Conservation (phyloP, 2,797 vertebrate species). For the Gymnothorax javanicus region DNA sequence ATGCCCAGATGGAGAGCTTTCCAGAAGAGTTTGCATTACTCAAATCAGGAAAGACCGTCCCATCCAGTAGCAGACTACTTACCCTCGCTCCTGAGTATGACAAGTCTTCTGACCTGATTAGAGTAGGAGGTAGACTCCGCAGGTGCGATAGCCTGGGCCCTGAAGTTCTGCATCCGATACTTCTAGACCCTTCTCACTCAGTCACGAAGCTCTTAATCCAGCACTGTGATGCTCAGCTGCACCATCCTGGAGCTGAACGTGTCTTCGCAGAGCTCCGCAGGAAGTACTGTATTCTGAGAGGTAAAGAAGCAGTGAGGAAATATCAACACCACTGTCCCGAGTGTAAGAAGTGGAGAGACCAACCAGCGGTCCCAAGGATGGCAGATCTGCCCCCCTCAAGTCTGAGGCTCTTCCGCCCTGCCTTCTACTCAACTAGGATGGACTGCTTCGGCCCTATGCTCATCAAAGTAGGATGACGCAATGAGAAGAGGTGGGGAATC, state of each 20-base stretch:
- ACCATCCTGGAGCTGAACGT: constrained; percentile 25
- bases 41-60: neutral
- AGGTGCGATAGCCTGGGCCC: neutral
- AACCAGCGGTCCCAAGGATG: constrained; percentile 20
- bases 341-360: neutral
- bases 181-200: neutral
- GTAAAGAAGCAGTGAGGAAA: neutral
- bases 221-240: neutral
- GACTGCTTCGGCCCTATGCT: constrained; percentile 23
- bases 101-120: neutral
- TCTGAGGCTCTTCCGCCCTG: neutral
- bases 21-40: neutral
- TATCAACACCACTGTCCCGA: constrained; percentile 3
- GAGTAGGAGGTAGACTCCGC: neutral
- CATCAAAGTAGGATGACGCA: neutral
- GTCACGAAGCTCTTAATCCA: neutral
- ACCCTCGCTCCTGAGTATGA: neutral
- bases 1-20: constrained; percentile 1
- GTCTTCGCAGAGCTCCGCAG: constrained; percentile 2
- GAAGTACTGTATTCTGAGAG: constrained; percentile 30
- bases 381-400: neutral
- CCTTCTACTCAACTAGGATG: constrained; percentile 32
- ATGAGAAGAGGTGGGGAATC: constrained; percentile 31
- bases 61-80: neutral
- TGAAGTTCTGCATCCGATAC: neutral